A percentile compares a stretch with the other conserved stretches of the same genome.
Conservation (phyloP, 2,797 vertebrate species). For the Gastrophryne carolinensis region DNA sequence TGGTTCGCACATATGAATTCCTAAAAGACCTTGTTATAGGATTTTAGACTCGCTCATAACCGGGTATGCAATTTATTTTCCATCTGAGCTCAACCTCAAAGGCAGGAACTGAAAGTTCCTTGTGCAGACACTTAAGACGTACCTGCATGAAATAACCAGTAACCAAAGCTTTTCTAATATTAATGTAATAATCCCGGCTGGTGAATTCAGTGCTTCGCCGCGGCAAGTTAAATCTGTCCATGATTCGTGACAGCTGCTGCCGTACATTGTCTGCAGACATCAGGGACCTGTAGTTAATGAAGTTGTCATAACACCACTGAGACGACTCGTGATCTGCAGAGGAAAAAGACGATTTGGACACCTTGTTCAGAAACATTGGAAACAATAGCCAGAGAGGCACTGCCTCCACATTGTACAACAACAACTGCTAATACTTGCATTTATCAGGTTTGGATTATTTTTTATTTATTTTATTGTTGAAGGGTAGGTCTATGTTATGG, state of each 20-base stretch:
- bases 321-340: conserved; percentile 96
- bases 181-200: conserved; percentile 94
- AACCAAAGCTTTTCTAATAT: conserved; percentile 93
- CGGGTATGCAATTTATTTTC: conserved; percentile 40
- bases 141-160: conserved; percentile 98
- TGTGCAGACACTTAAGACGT: conserved; percentile 44
- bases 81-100: conserved; percentile 33
- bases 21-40: conserved; percentile 19
- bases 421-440: no score
- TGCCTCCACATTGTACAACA: no score
- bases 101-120: background rate
- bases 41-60: conserved; percentile 23
- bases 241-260: conserved; percentile 95
- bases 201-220: conserved; percentile 93
- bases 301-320: conserved; percentile 99
- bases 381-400: no score
- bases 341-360: conserved; percentile 59
- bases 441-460: no score
- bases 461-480: no score
- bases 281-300: conserved; percentile 99
- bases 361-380: conserved; percentile 20
- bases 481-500: no score
- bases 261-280: conserved; percentile 99
- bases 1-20: conserved; percentile 43
- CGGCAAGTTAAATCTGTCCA: conserved; percentile 96